These are phyloP conservation scores for Setophaga coronata DNA, from an alignment of 2,113 vertebrate genomes.

Conservation along the genomic window DNA sequence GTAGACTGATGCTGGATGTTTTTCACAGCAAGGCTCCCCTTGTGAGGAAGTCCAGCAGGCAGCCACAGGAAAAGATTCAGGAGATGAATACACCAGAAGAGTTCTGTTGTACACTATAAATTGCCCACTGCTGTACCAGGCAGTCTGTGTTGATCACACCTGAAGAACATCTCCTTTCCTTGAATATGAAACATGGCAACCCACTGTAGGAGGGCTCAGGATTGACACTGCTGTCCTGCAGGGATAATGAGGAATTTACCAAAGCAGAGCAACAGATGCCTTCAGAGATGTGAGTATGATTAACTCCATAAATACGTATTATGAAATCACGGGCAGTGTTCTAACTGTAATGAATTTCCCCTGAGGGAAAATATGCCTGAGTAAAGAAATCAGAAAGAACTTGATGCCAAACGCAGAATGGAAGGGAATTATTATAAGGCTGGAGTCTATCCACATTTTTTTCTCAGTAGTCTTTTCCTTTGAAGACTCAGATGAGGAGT, in stretches of 20 bases:
- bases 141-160: not conserved
- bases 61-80: not conserved
- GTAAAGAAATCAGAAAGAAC: not conserved
- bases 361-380: slow-evolving; percentile 4
- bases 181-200: not conserved
- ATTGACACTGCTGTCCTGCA: not conserved
- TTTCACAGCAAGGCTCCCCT: not conserved
- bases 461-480: not conserved
- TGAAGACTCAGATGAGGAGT: not conserved
- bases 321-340: slow-evolving; percentile 4
- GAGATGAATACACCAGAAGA: not conserved
- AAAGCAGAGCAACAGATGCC: not conserved
- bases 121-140: not conserved
- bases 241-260: slow-evolving; percentile 24
- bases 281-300: not conserved
- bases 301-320: slow-evolving; percentile 1
- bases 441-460: not conserved
- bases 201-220: not conserved
- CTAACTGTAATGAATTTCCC: slow-evolving; percentile 5
- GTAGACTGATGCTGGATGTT: not conserved
- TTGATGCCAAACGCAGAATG: not conserved
- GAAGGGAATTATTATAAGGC: not conserved
- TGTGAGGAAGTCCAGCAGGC: not conserved
- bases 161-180: not conserved
- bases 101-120: not conserved